Percentiles rank a stretch among this genome's conserved stretches.
These are phyloP conservation scores for Oncorhynchus kisutch DNA, from an alignment of 2,113 vertebrate species.

Conservation along the genomic window DNA sequence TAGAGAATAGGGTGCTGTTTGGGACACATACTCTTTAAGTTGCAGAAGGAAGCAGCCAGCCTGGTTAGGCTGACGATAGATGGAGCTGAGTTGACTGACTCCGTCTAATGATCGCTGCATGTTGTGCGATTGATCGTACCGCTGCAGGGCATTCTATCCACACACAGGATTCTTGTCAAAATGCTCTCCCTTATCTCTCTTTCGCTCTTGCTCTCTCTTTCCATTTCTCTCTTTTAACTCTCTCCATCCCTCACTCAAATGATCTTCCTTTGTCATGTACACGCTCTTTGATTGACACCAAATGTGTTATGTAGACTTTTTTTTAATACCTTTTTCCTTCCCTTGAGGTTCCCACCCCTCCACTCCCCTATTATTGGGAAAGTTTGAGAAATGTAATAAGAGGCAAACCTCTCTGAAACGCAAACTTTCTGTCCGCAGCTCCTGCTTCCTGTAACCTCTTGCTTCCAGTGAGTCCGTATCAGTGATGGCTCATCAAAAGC, in stretches of 20 bases:
- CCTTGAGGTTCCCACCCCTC: not conserved
- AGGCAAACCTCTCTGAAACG: conserved; percentile 35
- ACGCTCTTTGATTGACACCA: conserved; percentile 9
- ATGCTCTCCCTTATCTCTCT: conserved; percentile 23
- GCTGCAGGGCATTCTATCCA: conserved; percentile 60
- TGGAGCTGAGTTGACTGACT: conserved; percentile 18
- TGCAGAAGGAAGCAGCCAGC: conserved; percentile 21
- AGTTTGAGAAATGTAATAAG: conserved; percentile 54
- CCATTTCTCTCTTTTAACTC: not conserved
- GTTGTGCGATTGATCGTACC: conserved; percentile 56
- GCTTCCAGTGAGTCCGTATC: conserved; percentile 23
- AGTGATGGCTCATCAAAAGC: conserved; percentile 47
- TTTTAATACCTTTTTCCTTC: not conserved
- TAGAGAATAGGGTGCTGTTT: no score
- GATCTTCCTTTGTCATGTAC: conserved; percentile 57
- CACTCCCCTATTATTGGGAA: conserved; percentile 2
- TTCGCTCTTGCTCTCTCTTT: not conserved
- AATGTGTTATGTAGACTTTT: conserved; percentile 1
- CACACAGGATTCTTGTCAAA: conserved; percentile 53
- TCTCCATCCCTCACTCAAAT: conserved; percentile 31
- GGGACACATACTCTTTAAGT: conserved; percentile 24
- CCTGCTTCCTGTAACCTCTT: conserved; percentile 31
- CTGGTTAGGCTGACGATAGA: conserved; percentile 21
- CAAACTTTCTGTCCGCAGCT: conserved; percentile 40
- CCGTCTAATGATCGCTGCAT: conserved; percentile 56